phyloP scores from a whole-genome alignment of 2,797 vertebrate genomes.

The Leucoraja ocellata region DNA sequence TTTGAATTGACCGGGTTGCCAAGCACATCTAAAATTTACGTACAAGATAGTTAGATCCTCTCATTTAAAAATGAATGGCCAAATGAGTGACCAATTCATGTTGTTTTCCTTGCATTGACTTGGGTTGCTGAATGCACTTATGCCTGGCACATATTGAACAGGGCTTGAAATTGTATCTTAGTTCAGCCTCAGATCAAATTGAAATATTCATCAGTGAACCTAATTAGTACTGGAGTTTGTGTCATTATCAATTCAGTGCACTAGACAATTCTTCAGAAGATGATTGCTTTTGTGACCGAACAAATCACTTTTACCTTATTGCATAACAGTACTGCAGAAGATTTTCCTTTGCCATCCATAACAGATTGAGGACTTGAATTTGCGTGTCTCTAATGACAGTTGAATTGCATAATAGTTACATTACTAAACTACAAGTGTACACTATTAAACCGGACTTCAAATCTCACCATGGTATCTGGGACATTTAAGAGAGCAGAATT shows the following conservation, averaged over 20 bases:
- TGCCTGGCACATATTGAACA: background rate
- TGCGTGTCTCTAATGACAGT: too few relatives aligned
- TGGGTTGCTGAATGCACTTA: background rate
- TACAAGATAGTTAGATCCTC: background rate
- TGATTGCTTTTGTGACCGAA: background rate
- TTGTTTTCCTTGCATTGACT: background rate
- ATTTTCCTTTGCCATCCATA: background rate
- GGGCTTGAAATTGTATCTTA: background rate
- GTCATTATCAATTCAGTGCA: background rate
- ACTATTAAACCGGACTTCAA: too few relatives aligned
- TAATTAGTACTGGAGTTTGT: background rate
- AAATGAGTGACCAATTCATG: background rate
- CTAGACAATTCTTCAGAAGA: background rate
- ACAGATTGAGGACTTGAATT: background rate
- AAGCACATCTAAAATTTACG: background rate
- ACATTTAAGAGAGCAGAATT: too few relatives aligned
- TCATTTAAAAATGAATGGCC: background rate
- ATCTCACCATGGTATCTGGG: too few relatives aligned
- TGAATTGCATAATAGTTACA: too few relatives aligned
- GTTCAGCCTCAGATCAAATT: background rate
- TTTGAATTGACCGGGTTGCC: background rate
- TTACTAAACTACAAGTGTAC: too few relatives aligned
- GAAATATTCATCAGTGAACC: background rate
- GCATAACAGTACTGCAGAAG: background rate
- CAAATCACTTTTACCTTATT: background rate